Base-by-base conservation (phyloP, 2,797 vertebrate species). In the Halcyon badia region DNA sequence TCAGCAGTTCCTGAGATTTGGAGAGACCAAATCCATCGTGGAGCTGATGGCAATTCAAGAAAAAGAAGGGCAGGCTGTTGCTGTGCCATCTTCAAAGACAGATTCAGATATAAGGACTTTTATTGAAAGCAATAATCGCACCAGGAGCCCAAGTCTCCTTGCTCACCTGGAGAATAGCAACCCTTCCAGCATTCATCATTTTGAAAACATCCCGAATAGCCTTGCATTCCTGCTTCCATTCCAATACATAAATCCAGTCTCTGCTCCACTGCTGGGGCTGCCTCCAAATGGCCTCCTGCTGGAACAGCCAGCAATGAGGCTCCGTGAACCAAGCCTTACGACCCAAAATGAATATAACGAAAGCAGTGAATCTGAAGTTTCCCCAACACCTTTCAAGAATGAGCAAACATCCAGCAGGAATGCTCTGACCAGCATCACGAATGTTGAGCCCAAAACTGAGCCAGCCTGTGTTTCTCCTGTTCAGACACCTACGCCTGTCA, bases 21-120 rank as follows among this genome's bases (percentile, higher is more conserved):
- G 99, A 98, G 99, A 99, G 98, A 99, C 99, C 84, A 99, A 99
- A 98, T 99, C 99, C 97, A 99, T 99, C 2, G 99, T 99, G 97
- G 99, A 99, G 98, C 98, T 99, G 98, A 99, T 99, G 99, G 99
- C 99, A 95, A 99, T 99, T 98, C 99, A 99, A 98, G 99, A 99
- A 98, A 99, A 99, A 98, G 99, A 99, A 98, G 99, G 99, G 95
- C 99, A 99, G 98, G 99, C 99, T 51, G 99, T 99, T 96, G 99
- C 99, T 78, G 99, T 99, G 96, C 99, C 99, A 42, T 99, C 99
- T 94, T 99, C 99, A 97, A 99, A 99, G 98, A 99, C 99, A 95
- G 99, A 99, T 98, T 99, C 99, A 77, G 99, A 99, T 93, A 99
- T 99, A 98, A 99, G 99, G 98, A 99, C 99, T 98, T 99, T 99